Evolutionary conservation across 1,140 invertebrate genomes (phyloP), one percentile per base, ranked within the genome.

Genomic region (Drosophila lowei): DNA sequence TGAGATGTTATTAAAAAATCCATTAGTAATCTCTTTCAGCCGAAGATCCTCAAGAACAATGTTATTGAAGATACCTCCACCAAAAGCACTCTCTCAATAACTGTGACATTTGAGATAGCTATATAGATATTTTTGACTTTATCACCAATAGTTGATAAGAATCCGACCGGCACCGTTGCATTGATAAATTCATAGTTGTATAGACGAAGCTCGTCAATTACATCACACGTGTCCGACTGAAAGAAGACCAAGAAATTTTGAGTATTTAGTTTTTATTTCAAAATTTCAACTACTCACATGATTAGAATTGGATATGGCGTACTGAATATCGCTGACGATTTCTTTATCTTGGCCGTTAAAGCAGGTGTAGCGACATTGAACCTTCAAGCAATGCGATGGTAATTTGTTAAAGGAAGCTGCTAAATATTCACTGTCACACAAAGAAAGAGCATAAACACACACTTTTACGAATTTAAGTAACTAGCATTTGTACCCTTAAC

Each of bases 111-210:
- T 2, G 83, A 80, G 18, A 68, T 54, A 9, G 60, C 67, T 15
- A 88, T 53, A 57, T 78, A 78, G 6, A 88, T 41, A 0, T 3
- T 18, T 8, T 50, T 42, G 21, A 80, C 44, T 16, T 44, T 75
- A 23, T 79, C 25, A 1, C 21, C 53, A 49, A 62, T 80, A 2
- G 49, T 23, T 3, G 71, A 70, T 13, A 88, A 48, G 18, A 88
- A 88, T 28, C 74, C 79, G 9, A 70, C 46, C 0, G 58, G 56
- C 7, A 88, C 1, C 3, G 42, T 63, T 3, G 42, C 64, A 47
- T 88, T 44, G 1, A 25, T 13, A 18, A 84, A 88, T 13, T 80
- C 47, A 41, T 77, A 80, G 46, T 75, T 73, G 48, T 75, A 78
- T 7, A 88, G 47, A 15, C 61, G 52, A 3, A 88, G 28, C 13